phyloP scores from a whole-genome alignment of 2,888 invertebrate genomes.

The Sminthurides aquaticus region DNA sequence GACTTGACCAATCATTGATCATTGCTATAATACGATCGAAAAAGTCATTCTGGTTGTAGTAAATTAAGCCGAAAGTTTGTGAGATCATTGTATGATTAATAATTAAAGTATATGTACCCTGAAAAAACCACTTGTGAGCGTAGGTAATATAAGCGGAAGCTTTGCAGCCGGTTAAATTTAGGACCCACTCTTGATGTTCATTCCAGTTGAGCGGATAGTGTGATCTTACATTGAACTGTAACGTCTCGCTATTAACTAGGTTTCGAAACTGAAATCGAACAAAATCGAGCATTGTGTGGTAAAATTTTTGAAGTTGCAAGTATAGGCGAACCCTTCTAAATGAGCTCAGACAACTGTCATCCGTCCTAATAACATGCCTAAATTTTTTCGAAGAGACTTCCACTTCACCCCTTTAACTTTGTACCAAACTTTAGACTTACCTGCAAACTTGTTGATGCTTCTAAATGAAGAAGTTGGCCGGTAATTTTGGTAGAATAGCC shows the following conservation, averaged over 20 bases:
- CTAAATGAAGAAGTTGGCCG: conserved; percentile 86
- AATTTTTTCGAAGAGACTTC: no score
- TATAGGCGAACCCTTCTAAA: no score
- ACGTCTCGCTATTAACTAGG: conserved; percentile 85
- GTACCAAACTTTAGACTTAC: no score
- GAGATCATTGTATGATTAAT: not conserved
- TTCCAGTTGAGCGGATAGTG: conserved; percentile 94
- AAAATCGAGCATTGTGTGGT: no score
- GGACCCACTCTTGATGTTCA: conserved; percentile 89
- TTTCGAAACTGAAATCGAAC: conserved; percentile 74
- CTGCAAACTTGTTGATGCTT: conserved; percentile 89
- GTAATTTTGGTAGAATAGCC: conserved; percentile 86
- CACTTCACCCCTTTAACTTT: no score
- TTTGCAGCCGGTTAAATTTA: conserved; percentile 87
- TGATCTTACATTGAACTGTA: conserved; percentile 80
- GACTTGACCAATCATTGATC: conserved; percentile 93
- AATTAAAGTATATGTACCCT: conserved; percentile 53
- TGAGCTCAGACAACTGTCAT: no score
- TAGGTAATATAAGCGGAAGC: conserved; percentile 87
- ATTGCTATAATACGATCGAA: conserved; percentile 57
- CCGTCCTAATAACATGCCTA: no score
- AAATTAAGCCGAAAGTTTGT: not conserved
- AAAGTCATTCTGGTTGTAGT: conserved; percentile 1
- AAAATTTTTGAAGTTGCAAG: no score
- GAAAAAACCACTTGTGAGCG: conserved; percentile 91